These are phyloP conservation scores for Ispidina picta DNA, from an alignment of 2,797 vertebrate species.

Conservation along the genomic window DNA sequence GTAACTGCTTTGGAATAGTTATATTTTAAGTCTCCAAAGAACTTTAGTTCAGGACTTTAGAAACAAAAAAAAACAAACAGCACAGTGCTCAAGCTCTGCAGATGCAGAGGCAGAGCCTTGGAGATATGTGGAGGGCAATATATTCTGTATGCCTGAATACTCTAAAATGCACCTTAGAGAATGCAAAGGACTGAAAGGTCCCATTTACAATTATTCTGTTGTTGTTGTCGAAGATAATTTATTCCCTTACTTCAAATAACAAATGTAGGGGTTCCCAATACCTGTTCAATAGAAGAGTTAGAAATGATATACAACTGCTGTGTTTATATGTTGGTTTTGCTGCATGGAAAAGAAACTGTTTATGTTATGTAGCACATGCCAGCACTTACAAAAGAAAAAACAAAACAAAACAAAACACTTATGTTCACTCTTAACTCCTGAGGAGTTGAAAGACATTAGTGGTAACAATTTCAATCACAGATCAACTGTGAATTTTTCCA, in stretches of 20 bases:
- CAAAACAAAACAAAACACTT: neutral
- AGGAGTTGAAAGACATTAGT: neutral
- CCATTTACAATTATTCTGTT: neutral
- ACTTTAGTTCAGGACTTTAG: neutral
- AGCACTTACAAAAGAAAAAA: neutral
- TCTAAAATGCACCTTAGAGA: neutral
- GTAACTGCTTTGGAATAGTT: neutral
- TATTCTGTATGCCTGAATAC: too few species aligned
- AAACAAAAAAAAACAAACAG: neutral
- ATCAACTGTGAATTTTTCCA: neutral
- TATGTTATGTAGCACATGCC: neutral
- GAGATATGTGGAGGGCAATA: neutral
- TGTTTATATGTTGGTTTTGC: neutral
- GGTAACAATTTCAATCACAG: neutral
- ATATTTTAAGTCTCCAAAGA: neutral
- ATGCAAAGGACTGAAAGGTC: neutral
- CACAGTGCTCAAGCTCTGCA: neutral
- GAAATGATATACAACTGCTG: neutral
- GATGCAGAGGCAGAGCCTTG: neutral
- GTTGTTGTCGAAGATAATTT: neutral
- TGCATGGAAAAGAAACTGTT: neutral
- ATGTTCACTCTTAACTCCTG: neutral
- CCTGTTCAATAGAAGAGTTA: neutral
- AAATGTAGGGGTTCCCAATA: neutral
- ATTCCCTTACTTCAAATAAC: neutral